Base-by-base conservation (phyloP, 2,113 vertebrate species). In the Tichodroma muraria region DNA sequence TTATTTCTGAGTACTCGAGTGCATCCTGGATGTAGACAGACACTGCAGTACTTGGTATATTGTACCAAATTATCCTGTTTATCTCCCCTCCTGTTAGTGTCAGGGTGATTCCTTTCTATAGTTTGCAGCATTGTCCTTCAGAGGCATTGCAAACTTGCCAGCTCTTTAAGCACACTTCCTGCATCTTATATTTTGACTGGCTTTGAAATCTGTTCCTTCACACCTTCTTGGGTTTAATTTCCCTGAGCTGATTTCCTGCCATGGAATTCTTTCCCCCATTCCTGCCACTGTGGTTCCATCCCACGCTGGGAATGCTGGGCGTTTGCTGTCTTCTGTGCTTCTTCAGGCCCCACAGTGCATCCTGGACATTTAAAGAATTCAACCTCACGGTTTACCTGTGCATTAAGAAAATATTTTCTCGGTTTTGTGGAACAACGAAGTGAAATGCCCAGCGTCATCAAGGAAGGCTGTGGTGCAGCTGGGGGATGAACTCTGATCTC, bases 401-500 rank as follows among this genome's bases (percentile, higher is more conserved):
- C 80, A 57, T 61, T 68, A 80, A 49, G 79, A 61, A 90, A 83
- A 80, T 60, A 53, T 83, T 90, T 66, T 68, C 27, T 66, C 3
- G 1, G 22, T 83, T 95, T 93, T 83, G 35, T n/a, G 56, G 59
- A 61, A 33, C 24, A 56, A 31, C 38, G 8, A 68, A 89, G 81
- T 14, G 52, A 57, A 83, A 60, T 83, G 47, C 60, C 25, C 79
- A 66, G 6, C 37, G 8, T 33, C 1, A 0, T 11, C 68, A 60
- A 68, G 90, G 85, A 88, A 88, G 72, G 65, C 56, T 65, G 85
- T 90, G 90, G 64, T 0, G 0, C 90, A 90, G 91, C 68, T 88
- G 82, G 65, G 85, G 69, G 53, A 61, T 93, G 91, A 95, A 84
- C 90, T 95, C 68, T 86, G 88, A 80, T 93, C 76, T 90, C 93